Evolutionary conservation across 92 coral and sea anemone genomes (phyloP).

Genomic region (Paramuricea clavata): DNA sequence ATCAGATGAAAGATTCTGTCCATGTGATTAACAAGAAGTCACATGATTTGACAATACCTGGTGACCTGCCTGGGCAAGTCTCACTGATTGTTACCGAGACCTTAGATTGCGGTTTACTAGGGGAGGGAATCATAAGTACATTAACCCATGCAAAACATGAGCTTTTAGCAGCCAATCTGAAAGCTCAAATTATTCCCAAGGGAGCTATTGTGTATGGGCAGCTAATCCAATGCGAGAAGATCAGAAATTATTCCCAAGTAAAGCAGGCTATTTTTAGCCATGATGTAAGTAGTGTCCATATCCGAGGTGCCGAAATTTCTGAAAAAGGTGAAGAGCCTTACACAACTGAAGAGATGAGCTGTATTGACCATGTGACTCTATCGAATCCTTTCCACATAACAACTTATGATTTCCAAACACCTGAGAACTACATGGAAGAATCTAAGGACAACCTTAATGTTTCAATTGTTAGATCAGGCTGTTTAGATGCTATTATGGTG

Average conservation of each 20-base stretch:
- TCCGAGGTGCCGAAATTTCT: constrained; percentile 82
- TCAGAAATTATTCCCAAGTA: constrained; percentile 71
- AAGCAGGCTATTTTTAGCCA: constrained; percentile 58
- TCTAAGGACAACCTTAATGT: constrained; percentile 56
- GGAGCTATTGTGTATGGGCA: constrained; percentile 86
- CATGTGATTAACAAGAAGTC: constrained; percentile 88
- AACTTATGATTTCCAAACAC: constrained; percentile 79
- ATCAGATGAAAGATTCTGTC: constrained; percentile 78
- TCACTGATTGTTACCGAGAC: constrained; percentile 91
- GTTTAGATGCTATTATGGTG: constrained; percentile 84
- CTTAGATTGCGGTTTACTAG: constrained; percentile 95
- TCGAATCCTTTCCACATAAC: constrained; percentile 73
- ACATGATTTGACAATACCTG: constrained; percentile 78
- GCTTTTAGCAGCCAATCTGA: constrained; percentile 47
- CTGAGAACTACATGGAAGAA: constrained; percentile 61
- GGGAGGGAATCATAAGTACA: constrained; percentile 92
- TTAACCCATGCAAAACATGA: constrained; percentile 84
- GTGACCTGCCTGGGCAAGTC: constrained; percentile 76
- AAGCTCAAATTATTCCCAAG: constrained; percentile 80
- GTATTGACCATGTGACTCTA: constrained; percentile 70
- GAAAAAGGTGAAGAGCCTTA: constrained; percentile 81
- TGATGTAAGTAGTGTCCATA: constrained; percentile 64
- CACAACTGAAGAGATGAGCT: constrained; percentile 82
- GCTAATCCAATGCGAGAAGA: constrained; percentile 77
- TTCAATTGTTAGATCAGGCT: constrained; percentile 67